Conservation (phyloP, 2,888 invertebrate genomes). For the Nyleta sp. region DNA sequence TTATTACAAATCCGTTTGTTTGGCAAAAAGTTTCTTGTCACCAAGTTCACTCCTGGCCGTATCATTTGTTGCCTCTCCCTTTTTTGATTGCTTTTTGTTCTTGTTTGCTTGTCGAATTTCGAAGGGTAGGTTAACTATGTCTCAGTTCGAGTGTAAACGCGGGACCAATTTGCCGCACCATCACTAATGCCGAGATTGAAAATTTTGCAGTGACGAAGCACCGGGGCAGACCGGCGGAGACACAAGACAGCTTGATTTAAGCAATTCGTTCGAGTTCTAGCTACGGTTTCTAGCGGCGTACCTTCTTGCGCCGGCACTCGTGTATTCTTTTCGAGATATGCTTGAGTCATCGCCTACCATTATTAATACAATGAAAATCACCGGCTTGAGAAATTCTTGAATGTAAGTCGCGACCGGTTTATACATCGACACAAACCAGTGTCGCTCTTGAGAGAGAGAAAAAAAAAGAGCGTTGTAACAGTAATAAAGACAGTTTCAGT, state of each 20-base stretch:
- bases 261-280: conserved; percentile 62
- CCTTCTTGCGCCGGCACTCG: conserved; percentile 41
- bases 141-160: conserved; percentile 36
- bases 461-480: conserved; percentile 40
- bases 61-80: conserved; percentile 5
- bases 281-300: conserved; percentile 51
- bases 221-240: conserved; percentile 34
- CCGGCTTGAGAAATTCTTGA: conserved; percentile 61
- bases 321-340: conserved; percentile 58
- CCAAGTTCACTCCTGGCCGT: background rate
- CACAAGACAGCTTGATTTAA: conserved; percentile 61
- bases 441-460: conserved; percentile 23
- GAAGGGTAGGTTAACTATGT: conserved; percentile 21
- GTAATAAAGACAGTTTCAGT: conserved; percentile 52
- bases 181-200: conserved; percentile 60
- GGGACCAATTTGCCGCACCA: conserved; percentile 47
- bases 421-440: conserved; percentile 49
- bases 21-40: background rate
- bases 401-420: conserved; percentile 61
- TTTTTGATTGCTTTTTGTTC: background rate
- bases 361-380: conserved; percentile 64
- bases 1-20: conserved; percentile 24
- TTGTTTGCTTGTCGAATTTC: conserved; percentile 11
- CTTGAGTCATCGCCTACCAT: conserved; percentile 64
- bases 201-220: conserved; percentile 61